These are phyloP conservation scores for Melanargia galathea DNA, from an alignment of 2,888 invertebrate species.

Conservation along the genomic window DNA sequence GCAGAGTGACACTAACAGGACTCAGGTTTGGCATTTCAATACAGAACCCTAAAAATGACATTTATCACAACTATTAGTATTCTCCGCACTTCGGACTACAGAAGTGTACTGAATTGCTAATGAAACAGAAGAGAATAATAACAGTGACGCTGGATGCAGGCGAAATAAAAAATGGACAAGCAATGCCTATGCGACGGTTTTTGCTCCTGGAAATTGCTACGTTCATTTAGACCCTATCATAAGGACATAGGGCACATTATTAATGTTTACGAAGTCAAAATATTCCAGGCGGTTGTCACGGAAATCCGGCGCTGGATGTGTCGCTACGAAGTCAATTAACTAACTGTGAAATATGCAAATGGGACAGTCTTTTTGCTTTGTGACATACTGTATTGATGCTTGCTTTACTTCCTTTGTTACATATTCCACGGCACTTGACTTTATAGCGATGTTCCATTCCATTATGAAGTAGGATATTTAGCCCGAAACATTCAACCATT, in stretches of 20 bases:
- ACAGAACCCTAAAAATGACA: too few relatives aligned
- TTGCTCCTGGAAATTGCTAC: background rate
- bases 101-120: slow-evolving; percentile 20
- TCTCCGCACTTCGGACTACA: slow-evolving; percentile 1
- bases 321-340: slow-evolving; percentile 60
- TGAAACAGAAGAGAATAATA: slow-evolving; percentile 21
- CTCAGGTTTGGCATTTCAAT: too few relatives aligned
- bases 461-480: background rate
- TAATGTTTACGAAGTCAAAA: slow-evolving; percentile 21
- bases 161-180: slow-evolving; percentile 36
- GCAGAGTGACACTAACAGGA: too few relatives aligned
- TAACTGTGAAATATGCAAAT: slow-evolving; percentile 68
- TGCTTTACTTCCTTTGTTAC: slow-evolving; percentile 40
- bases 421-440: slow-evolving; percentile 26
- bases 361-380: slow-evolving; percentile 45
- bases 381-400: slow-evolving; percentile 35
- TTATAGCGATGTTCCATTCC: background rate
- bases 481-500: background rate
- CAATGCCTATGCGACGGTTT: slow-evolving; percentile 25
- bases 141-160: slow-evolving; percentile 21
- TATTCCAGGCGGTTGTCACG: slow-evolving; percentile 37
- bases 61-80: slow-evolving; percentile 11
- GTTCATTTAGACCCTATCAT: slow-evolving; percentile 12
- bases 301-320: slow-evolving; percentile 50
- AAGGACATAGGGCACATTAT: slow-evolving; percentile 25